Evolutionary conservation across 2,113 vertebrate genomes (phyloP).

Genomic region (Pogona vitticeps): DNA sequence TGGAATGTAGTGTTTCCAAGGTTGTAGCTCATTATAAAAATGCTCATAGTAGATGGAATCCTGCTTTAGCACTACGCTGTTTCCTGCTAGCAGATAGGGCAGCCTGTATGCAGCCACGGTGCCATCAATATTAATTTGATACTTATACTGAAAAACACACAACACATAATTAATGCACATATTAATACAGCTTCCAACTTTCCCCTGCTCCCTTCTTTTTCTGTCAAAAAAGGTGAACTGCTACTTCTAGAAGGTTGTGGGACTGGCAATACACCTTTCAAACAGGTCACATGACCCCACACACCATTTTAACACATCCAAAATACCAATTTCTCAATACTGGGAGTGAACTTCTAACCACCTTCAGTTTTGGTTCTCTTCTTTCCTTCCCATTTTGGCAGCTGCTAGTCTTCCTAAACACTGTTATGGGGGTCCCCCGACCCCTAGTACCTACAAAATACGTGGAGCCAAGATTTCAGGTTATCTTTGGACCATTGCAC

Average conservation of each 20-base stretch:
- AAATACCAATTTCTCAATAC: no score
- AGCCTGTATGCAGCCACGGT: conserved; percentile 95
- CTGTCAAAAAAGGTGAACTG: no score
- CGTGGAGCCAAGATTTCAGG: not conserved
- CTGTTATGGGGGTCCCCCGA: not conserved
- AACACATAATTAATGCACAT: conserved; percentile 19
- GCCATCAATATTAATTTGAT: conserved; percentile 96
- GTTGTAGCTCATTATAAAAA: conserved; percentile 90
- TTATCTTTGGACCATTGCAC: not conserved
- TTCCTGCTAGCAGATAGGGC: conserved; percentile 92
- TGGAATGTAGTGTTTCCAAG: conserved; percentile 96
- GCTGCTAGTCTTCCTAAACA: no score
- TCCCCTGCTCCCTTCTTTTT: no score
- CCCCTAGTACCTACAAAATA: not conserved
- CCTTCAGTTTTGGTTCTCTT: no score
- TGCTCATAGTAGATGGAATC: conserved; percentile 96
- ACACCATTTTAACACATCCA: no score
- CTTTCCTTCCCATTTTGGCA: no score
- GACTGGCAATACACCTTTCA: no score
- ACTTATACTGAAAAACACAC: conserved; percentile 87
- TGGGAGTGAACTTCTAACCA: no score
- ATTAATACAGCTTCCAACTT: no score
- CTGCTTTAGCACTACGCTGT: conserved; percentile 96
- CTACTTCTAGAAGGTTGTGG: no score
- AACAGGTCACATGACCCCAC: no score